Base-by-base conservation (phyloP, 2,113 vertebrate species). In the Cheilinus undulatus region DNA sequence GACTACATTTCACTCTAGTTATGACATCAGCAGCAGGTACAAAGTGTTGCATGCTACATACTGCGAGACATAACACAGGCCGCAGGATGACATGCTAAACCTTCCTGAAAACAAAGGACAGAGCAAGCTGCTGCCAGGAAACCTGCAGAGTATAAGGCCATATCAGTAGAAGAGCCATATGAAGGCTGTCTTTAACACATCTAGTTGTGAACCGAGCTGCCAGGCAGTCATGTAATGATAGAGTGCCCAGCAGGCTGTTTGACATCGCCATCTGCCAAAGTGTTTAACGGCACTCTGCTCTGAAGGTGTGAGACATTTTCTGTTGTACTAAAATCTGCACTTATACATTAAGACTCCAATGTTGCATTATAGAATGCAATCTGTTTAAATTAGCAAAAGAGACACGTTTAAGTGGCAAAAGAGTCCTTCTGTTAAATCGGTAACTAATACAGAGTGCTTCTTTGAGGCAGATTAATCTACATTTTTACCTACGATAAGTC, bases 141-240 rank as follows among this genome's bases (percentile, higher is more conserved):
- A 50, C 71, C 54, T 58, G 53, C 34, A 57, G 63, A 70, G 50
- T 32, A 50, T 66, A 57, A 76, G 72, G 80, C 69, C 77, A 82
- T 56, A 81, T 40, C 69, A 84, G 54, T 71, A 54, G 46, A 26
- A 53, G 51, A 52, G 54, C 22, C 14, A 42, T 42, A 17, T 42
- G 40, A 42, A 42, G 15, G 14, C 40, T 42, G 38, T 40, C 38
- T 40, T 40, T 40, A 15, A 40, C 13, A 40, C 38, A 40, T 13
- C 34, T 56, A 38, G 40, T 74, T 40, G 54, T 40, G 67, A 69
- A 60, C 67, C 27, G 24, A 68, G 24, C 43, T 46, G 77, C 54
- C 53, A 64, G 36, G 27, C 38, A 64, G 62, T 38, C 61, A 12
- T 50, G 50, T 42, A 65, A 48, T 72, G 43, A 79, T 20, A 49